Base-by-base conservation (phyloP, 2,888 invertebrate genomes). In the Cheiracanthium punctorium region DNA sequence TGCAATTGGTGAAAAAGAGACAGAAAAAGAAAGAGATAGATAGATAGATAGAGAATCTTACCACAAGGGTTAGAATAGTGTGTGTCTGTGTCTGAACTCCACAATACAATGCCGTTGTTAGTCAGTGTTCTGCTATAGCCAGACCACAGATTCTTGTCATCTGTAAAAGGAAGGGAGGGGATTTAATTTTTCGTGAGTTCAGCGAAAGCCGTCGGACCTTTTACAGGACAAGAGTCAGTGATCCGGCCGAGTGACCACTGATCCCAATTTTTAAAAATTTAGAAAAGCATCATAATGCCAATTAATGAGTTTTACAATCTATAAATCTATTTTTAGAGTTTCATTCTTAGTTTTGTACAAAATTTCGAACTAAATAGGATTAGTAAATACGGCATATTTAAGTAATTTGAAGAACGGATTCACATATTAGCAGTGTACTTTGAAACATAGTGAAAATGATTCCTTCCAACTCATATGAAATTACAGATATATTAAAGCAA, bases 81-180 rank as follows among this genome's bases (percentile, higher is more conserved):
- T 72, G 81, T 82, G 72, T 88, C 84, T 65, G 77, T 84, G 72
- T 88, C 84, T 76, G 87, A 82, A 80, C 82, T 84, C 80, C 88
- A 88, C 76, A 88, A 69, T 65, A 80, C 82, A 73, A 88, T 84
- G 24, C 84, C 84, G 73, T 87, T 88, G 88, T 88, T 84, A 73
- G 88, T 82, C 82, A 82, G 73, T 67, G 87, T 87, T 77, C 87
- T 81, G 87, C 87, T 87, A 87, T 87, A 87, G 81, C 87, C 87
- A 80, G 87, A 87, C 87, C 87, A 87, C 67, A 87, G 87, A 80
- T 87, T 87, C 87, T 87, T 87, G 87, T 87, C 87, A 87, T 87
- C 87, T 87, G 77, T 73, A 87, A 87, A 76, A 87, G 87, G 76
- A 87, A 87, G 80, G 73, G 73, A 29, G n/a, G 37, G 41, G 71